These are phyloP conservation scores for Nyctibius grandis DNA, from an alignment of 2,797 vertebrate genomes.

Conservation along the genomic window DNA sequence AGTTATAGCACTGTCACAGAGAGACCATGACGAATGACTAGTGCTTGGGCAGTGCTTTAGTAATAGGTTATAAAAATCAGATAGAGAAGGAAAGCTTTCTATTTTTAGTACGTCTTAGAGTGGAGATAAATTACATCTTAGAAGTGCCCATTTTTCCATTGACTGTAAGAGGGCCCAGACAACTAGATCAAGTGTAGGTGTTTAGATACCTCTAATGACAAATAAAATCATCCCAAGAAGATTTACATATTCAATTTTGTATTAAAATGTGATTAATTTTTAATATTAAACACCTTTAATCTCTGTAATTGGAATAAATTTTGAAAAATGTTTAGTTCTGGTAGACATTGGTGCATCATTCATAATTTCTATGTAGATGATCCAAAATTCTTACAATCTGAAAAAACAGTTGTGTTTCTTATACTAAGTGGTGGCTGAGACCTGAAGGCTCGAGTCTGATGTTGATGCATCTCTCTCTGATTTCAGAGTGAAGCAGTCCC, in stretches of 20 bases:
- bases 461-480: not conserved
- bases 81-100: not conserved
- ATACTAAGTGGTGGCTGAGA: accelerated
- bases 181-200: not conserved
- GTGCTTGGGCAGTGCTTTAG: not conserved
- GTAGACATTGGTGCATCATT: not conserved
- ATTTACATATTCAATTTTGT: not conserved
- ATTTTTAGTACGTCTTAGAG: not conserved
- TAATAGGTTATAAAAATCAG: not conserved
- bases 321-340: not conserved
- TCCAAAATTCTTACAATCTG: accelerated
- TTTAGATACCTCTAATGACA: not conserved
- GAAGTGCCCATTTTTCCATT: not conserved
- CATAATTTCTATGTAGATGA: not conserved
- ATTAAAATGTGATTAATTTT: not conserved
- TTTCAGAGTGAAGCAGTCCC: not conserved
- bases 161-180: not conserved
- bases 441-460: accelerated
- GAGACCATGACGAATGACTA: not conserved
- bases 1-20: not conserved
- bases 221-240: not conserved
- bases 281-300: not conserved
- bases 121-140: not conserved
- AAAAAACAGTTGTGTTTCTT: not conserved
- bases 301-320: not conserved